Conservation (phyloP, 2,888 invertebrate genomes). For the Troglohyphantes excavatus region DNA sequence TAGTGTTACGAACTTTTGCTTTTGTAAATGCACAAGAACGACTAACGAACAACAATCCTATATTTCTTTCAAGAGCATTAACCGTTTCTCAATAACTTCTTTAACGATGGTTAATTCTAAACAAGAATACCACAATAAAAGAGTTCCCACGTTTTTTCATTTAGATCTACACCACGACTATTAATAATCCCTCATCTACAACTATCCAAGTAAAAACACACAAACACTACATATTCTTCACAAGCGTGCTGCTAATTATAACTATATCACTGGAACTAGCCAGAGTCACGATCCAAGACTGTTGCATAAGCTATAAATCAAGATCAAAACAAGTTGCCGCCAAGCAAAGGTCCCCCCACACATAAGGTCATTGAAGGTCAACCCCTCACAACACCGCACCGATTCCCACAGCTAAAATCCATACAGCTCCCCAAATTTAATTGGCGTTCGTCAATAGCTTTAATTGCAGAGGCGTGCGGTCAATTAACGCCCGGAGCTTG, state of each 20-base stretch:
- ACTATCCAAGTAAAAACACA: too few species aligned
- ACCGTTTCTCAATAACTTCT: too few species aligned
- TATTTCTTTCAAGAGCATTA: too few species aligned
- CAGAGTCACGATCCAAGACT: background rate
- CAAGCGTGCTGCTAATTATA: background rate
- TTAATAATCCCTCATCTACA: too few species aligned
- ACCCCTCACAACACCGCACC: background rate
- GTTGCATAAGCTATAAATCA: slow-evolving; percentile 5
- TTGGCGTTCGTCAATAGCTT: slow-evolving; percentile 14
- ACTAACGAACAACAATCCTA: too few species aligned
- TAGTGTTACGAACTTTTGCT: too few species aligned
- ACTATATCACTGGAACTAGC: background rate
- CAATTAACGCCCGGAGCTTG: background rate
- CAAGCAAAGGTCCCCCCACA: background rate
- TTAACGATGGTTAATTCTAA: too few species aligned
- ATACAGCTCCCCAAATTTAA: slow-evolving; percentile 30
- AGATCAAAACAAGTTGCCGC: slow-evolving; percentile 4
- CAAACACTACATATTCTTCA: background rate
- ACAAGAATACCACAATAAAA: too few species aligned
- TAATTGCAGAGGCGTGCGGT: slow-evolving; percentile 49
- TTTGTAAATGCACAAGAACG: too few species aligned
- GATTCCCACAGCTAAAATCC: background rate
- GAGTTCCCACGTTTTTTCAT: too few species aligned
- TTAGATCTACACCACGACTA: too few species aligned
- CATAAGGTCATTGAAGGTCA: background rate